Percentiles rank a stretch among this genome's conserved stretches.
Conservation (phyloP, 2,888 invertebrate genomes). For the Campoplex capitator region DNA sequence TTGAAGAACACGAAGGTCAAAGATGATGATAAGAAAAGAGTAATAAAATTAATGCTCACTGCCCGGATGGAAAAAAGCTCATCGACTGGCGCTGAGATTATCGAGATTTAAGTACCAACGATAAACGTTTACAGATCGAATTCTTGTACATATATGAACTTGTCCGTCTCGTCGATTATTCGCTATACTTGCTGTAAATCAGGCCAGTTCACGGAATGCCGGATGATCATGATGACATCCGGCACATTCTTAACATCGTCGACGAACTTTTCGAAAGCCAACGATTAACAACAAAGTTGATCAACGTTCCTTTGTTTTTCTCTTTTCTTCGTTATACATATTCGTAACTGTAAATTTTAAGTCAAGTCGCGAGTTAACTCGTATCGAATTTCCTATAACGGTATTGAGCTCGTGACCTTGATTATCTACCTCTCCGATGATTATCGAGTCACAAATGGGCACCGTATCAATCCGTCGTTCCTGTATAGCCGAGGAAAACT, state of each 20-base stretch:
- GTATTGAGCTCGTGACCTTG: slow-evolving; percentile 35
- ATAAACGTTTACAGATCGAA: slow-evolving; percentile 1
- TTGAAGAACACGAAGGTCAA: slow-evolving; percentile 59
- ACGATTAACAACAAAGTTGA: slow-evolving; percentile 2
- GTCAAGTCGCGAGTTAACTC: slow-evolving; percentile 50
- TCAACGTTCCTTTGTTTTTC: not conserved
- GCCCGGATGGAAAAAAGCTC: slow-evolving; percentile 41
- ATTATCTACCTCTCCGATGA: slow-evolving; percentile 36
- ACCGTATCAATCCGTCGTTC: slow-evolving; percentile 65
- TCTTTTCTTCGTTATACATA: not conserved
- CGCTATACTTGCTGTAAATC: slow-evolving; percentile 51
- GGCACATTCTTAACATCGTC: slow-evolving; percentile 16
- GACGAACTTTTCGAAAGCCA: not conserved
- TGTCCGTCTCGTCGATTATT: slow-evolving; percentile 43
- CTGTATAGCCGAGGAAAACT: slow-evolving; percentile 63
- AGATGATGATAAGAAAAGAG: slow-evolving; percentile 26
- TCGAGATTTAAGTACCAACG: slow-evolving; percentile 26
- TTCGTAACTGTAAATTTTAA: slow-evolving; percentile 8
- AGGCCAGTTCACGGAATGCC: slow-evolving; percentile 58
- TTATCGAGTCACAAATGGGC: slow-evolving; percentile 36
- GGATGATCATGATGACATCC: slow-evolving; percentile 53
- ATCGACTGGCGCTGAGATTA: slow-evolving; percentile 21
- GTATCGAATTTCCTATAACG: slow-evolving; percentile 63
- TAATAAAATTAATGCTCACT: slow-evolving; percentile 45
- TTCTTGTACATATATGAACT: slow-evolving; percentile 13